These are phyloP conservation scores for Anthoptus insignis DNA, from an alignment of 2,888 invertebrate genomes.

Conservation along the genomic window DNA sequence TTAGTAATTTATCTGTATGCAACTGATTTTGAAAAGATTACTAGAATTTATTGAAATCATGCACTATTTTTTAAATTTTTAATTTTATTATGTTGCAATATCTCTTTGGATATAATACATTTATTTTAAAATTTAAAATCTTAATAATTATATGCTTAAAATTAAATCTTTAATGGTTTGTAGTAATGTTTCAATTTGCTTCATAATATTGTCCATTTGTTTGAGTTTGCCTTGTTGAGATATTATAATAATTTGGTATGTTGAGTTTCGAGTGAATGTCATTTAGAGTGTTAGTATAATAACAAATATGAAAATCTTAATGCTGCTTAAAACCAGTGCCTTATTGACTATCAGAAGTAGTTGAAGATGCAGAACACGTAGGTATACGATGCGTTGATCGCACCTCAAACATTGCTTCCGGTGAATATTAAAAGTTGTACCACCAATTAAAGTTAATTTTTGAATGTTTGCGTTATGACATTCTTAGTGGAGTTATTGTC, in stretches of 20 bases:
- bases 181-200: slow-evolving; percentile 78
- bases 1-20: slow-evolving; percentile 29
- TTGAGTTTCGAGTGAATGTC: slow-evolving; percentile 64
- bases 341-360: slow-evolving; percentile 83
- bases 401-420: no score
- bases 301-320: slow-evolving; percentile 76
- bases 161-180: slow-evolving; percentile 61
- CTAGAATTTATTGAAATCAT: slow-evolving; percentile 52
- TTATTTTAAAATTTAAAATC: slow-evolving; percentile 57
- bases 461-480: no score
- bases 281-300: slow-evolving; percentile 64
- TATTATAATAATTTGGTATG: slow-evolving; percentile 53
- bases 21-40: slow-evolving; percentile 11
- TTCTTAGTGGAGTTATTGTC: no score
- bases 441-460: no score
- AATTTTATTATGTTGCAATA: slow-evolving; percentile 55
- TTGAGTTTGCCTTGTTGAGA: slow-evolving; percentile 64
- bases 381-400: no score
- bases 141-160: slow-evolving; percentile 57
- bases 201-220: slow-evolving; percentile 71
- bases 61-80: slow-evolving; percentile 35
- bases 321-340: slow-evolving; percentile 75
- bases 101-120: slow-evolving; percentile 54
- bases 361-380: no score
- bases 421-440: no score